Base-by-base conservation (phyloP, 1,140 invertebrate species). In the Drosophila micromelanica region DNA sequence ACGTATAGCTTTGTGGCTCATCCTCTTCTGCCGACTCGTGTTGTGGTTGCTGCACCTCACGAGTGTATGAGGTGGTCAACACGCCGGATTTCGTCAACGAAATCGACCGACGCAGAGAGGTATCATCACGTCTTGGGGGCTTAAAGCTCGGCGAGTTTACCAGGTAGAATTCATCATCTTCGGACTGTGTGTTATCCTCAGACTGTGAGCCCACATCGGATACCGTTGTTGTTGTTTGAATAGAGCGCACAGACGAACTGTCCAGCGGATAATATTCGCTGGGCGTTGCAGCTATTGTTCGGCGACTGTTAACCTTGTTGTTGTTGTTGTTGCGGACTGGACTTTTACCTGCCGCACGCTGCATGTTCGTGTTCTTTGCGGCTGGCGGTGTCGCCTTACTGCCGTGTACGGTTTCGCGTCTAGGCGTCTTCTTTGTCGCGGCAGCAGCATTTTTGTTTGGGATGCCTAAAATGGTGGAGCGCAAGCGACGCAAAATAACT, bases 31-130 rank as follows among this genome's bases (percentile, higher is more conserved):
- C 37, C 2, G 9, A 38, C 9, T 67, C 60, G 40, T 62, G 40
- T 0, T 40, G 48, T 2, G 78, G 61, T 11, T 68, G 30, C 8
- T 78, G 23, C 7, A 75, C 48, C 20, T 87, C 87, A 4, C 80
- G 79, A 1, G 70, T 84, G 43, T 90, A 90, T 0, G 87, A 90
- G 1, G 87, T 90, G 15, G 87, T 90, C 46, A 90, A 15, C n/a
- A 91, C 72, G 43, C 78, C 80, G 1, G 82, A 89, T 61, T 90
- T 90, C 11, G 77, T 64, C 38, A 90, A 51, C 0, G 89, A 91
- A 23, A 82, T 59, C 1, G 79, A 82, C 3, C 87, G 79, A 37
- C 84, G 71, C 6, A 6, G 23, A 7, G 35, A 62, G 0, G 17
- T 4, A 59, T 73, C 38, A 1, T 76, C 45, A 5, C 38, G 30